These are phyloP conservation scores for Siphonodentalium dalli DNA, from an alignment of 2,888 invertebrate species.

Conservation along the genomic window DNA sequence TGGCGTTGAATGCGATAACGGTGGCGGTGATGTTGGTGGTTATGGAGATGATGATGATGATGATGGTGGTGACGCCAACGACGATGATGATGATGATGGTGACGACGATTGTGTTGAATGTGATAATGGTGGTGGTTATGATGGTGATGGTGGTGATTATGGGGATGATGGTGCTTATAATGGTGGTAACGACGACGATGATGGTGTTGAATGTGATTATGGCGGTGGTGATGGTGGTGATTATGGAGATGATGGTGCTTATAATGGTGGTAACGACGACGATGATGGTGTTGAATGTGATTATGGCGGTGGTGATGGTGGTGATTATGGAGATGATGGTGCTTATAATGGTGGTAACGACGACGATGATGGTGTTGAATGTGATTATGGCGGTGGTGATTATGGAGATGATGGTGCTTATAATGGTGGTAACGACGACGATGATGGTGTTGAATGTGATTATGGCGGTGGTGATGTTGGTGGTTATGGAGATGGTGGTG, in stretches of 20 bases:
- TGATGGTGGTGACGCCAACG: background rate
- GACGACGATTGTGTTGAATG: too few relatives aligned
- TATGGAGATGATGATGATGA: slow-evolving; percentile 7
- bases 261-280: too few relatives aligned
- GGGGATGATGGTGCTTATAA: background rate
- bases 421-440: background rate
- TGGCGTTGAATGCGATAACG: background rate
- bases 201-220: too few relatives aligned
- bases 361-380: slow-evolving; percentile 8
- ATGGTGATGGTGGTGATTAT: too few relatives aligned
- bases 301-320: background rate
- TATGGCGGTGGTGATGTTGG: background rate
- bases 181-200: too few relatives aligned
- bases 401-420: slow-evolving; percentile 3
- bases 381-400: slow-evolving; percentile 1
- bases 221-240: background rate
- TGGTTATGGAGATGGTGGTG: slow-evolving; percentile 10
- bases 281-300: too few relatives aligned
- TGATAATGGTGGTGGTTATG: too few relatives aligned
- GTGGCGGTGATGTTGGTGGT: slow-evolving; percentile 6
- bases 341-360: slow-evolving; percentile 1
- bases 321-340: too few relatives aligned
- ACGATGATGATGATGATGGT: background rate
- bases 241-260: too few relatives aligned
- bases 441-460: background rate